A percentile compares a stretch with the other conserved stretches of the same genome.
Evolutionary conservation across 2,113 vertebrate species (phyloP).

Genomic region (Machaerirhynchus nigripectus): DNA sequence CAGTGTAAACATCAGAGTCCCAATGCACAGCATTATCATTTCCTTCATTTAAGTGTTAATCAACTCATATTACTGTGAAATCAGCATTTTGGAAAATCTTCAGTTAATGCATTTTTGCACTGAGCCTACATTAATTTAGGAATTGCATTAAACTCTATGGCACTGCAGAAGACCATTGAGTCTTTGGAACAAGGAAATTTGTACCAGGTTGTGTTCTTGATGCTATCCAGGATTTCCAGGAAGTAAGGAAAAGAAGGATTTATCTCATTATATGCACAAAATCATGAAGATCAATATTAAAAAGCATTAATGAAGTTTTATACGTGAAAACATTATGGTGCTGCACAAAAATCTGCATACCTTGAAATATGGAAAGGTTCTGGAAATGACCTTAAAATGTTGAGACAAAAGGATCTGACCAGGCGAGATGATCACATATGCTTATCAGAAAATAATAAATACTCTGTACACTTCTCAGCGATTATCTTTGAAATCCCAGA

Average conservation of each 20-base stretch:
- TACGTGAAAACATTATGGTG: not conserved
- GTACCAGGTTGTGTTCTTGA: not conserved
- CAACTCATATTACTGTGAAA: not conserved
- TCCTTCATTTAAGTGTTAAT: not conserved
- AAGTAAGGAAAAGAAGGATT: not conserved
- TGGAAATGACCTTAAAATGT: not conserved
- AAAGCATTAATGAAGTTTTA: not conserved
- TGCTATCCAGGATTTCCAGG: not conserved
- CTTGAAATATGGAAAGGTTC: not conserved
- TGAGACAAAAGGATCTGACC: not conserved
- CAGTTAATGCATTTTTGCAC: not conserved
- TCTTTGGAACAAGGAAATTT: not conserved
- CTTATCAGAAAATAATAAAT: not conserved
- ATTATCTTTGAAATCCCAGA: not conserved
- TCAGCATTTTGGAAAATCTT: not conserved
- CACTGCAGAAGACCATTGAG: not conserved
- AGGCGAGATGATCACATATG: not conserved
- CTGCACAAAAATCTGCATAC: not conserved
- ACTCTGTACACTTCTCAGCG: not conserved
- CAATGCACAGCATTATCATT: not conserved
- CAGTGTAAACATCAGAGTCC: not conserved
- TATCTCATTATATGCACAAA: not conserved
- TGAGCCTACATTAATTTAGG: not conserved
- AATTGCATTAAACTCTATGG: not conserved
- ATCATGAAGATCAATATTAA: not conserved